Base-by-base conservation (phyloP, 2,797 vertebrate species). In the Halcyon leucocephala region DNA sequence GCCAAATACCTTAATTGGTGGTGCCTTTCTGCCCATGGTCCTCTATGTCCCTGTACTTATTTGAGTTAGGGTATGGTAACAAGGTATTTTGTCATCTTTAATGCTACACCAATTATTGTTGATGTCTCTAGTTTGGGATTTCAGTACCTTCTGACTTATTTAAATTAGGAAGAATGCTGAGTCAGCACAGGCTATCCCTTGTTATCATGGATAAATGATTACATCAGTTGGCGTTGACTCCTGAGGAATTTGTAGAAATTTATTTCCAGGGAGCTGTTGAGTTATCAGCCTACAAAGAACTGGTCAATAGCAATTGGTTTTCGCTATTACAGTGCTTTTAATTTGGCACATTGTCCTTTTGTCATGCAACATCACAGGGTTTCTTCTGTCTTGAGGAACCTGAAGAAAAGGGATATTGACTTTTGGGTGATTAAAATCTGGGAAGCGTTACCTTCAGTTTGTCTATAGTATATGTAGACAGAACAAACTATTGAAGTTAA, bases 321-420 rank as follows among this genome's bases (percentile, higher is more conserved):
- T 64, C 29, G 51, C 62, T 94, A 90, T 90, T 93, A 82, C 37
- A 79, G 37, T 79, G 55, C 67, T 91, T 94, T 91, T 93, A 89
- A 93, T 93, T 77, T 90, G 33, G 49, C 18, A 41, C 21, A 3
- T 42, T 86, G 81, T 84, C 31, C 49, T 86, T 91, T 74, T 90
- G 46, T 88, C 79, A 73, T 49, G 67, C 62, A 81, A 73, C 52
- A 51, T 84, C 46, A 65, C 33, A 41, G 52, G 17, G 25, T 84
- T 92, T 83, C 61, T 64, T 94, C 37, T 86, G 77, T 26, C 41
- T 82, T 84, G 48, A 94, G 44, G 52, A 94, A 81, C 16, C 39
- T 60, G 28, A 82, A 86, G 67, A 72, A 94, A 52, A 7, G 19
- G 46, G 66, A 57, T 91, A 81, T 86, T 78, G 84, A 70, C 85